Base-by-base conservation (phyloP, 2,797 vertebrate genomes). In the Eulemur coronatus region DNA sequence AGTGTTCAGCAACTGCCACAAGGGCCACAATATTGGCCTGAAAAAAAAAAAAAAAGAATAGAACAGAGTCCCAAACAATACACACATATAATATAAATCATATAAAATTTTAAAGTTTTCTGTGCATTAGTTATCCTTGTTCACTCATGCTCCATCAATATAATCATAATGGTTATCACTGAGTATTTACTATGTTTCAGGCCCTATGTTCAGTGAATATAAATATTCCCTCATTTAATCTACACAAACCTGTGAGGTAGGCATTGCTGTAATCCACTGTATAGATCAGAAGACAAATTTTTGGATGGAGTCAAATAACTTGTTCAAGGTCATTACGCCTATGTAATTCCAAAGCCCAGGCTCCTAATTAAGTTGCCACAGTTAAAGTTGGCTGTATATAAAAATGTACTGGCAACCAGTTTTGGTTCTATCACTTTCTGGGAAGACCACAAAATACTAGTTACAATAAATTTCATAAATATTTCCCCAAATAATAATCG, bases 1-100 rank as follows among this genome's bases (percentile, higher is more conserved):
- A 98, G 97, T 99, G 99, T 96, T 99, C 99, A 52, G 99, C 99
- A 78, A 99, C 99, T 14, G 99, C 99, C 79, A 99, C 96, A 52
- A 99, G 95, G 7, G 99, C 99, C 91, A 98, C 76, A 88, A 99
- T 85, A 1, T 99, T 99, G 85, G 98, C 99, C 99, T 99, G 86
- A 55, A 95, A 96, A 24, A 75, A 92, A 97, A 24, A 97, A 35
- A 93, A 69, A 95, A 5, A 91, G 12, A 35, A 90, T 26, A 91
- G 9, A 35, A 67, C 76, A 76, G 4, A 65, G 35, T 59, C 91
- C 11, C 95, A 43, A 72, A 95, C 17, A 95, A 78, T 35, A 94
- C 7, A 57, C 1, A 75, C 4, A 87, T 80, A 70, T 70, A 91
- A 92, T 70, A 76, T 46, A 85, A 82, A 57, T 73, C 63, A 69